A percentile compares a stretch with the other conserved stretches of the same genome.
phyloP scores from a whole-genome alignment of 2,888 invertebrate species.

The Phorcus lineatus region DNA sequence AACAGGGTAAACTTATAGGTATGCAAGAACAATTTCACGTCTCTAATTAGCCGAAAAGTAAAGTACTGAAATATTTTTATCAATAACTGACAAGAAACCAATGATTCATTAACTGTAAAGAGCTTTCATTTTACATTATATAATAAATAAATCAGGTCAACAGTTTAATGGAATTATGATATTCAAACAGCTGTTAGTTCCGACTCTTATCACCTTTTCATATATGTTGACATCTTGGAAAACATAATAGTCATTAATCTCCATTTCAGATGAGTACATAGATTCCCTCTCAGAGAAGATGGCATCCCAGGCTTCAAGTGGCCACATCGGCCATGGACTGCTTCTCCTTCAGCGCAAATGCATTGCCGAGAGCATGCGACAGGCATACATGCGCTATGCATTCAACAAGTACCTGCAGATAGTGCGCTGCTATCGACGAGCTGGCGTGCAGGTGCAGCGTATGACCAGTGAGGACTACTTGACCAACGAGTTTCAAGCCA shows the following conservation, averaged over 20 bases:
- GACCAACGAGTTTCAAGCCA: background rate
- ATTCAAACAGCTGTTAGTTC: too few species aligned
- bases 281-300: background rate
- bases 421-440: background rate
- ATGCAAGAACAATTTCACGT: background rate
- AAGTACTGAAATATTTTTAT: too few species aligned
- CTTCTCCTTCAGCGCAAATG: constrained; percentile 3
- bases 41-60: too few species aligned
- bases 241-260: background rate
- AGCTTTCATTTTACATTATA: too few species aligned
- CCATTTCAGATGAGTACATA: background rate
- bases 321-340: background rate
- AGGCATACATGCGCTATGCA: background rate
- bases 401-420: background rate
- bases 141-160: too few species aligned
- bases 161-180: too few species aligned
- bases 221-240: too few species aligned
- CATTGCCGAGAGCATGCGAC: background rate
- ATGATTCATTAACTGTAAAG: too few species aligned
- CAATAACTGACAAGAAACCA: too few species aligned
- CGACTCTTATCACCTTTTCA: too few species aligned
- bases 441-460: background rate
- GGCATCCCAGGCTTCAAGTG: background rate
- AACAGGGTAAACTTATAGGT: constrained; percentile 2
- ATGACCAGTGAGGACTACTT: background rate